Evolutionary conservation across 1,140 invertebrate genomes (phyloP).

Genomic region (Drosophila melanica): DNA sequence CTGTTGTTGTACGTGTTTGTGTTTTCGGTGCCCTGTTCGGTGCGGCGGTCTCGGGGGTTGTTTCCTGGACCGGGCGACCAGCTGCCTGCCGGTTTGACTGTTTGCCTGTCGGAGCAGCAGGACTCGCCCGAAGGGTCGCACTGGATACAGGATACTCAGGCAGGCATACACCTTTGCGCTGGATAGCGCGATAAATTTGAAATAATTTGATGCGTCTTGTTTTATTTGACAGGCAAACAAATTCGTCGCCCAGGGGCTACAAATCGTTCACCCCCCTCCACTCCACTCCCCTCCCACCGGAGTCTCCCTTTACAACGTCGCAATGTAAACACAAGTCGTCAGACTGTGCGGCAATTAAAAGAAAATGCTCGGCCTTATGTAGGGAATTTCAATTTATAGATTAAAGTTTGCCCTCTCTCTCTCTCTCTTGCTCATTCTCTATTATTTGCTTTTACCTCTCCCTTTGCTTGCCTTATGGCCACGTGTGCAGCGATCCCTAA

Average conservation of each 20-base stretch:
- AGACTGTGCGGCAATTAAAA: slow-evolving; percentile 71
- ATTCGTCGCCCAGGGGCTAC: slow-evolving; percentile 67
- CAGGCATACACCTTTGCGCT: slow-evolving; percentile 35
- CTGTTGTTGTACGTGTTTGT: slow-evolving; percentile 11
- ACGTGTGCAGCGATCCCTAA: slow-evolving; percentile 5
- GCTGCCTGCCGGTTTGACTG: slow-evolving; percentile 24
- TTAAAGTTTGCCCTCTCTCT: slow-evolving; percentile 48
- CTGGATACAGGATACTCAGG: slow-evolving; percentile 21
- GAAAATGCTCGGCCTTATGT: slow-evolving; percentile 43
- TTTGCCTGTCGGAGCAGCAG: slow-evolving; percentile 7
- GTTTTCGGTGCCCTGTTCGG: slow-evolving; percentile 7
- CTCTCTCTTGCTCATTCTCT: slow-evolving; percentile 4
- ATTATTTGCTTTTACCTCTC: slow-evolving; percentile 21
- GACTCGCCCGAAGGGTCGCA: slow-evolving; percentile 18
- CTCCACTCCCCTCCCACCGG: not conserved
- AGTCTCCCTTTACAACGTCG: slow-evolving; percentile 1
- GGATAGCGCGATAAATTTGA: slow-evolving; percentile 72
- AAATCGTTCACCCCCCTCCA: slow-evolving; percentile 16
- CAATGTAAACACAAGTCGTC: slow-evolving; percentile 69
- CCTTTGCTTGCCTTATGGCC: slow-evolving; percentile 1
- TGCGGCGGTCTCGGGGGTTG: slow-evolving; percentile 18
- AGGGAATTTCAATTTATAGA: slow-evolving; percentile 73
- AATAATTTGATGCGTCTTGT: slow-evolving; percentile 82
- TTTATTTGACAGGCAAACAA: slow-evolving; percentile 80
- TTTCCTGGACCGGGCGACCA: slow-evolving; percentile 30